Evolutionary conservation across 2,797 vertebrate genomes (phyloP).

Genomic region (Halcyon leucocephala): DNA sequence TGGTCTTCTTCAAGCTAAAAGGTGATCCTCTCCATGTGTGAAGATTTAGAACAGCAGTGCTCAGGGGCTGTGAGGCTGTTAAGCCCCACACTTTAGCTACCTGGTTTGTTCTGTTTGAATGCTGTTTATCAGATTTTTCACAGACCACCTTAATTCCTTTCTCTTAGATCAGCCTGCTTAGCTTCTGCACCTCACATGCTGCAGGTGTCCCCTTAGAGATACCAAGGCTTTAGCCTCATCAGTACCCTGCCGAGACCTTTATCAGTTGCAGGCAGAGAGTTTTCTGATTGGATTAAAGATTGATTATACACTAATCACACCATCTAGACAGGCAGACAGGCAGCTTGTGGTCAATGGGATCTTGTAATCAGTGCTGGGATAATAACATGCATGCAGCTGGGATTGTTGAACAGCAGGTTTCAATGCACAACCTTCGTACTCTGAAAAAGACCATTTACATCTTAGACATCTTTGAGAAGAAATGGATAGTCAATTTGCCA

Average conservation of each 20-base stretch:
- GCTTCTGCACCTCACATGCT: conserved; percentile 59
- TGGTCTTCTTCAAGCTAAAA: neutral
- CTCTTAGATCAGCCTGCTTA: conserved; percentile 60
- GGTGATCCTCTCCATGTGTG: neutral
- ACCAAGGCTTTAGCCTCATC: conserved; percentile 79
- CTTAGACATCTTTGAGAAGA: neutral
- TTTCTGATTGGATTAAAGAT: conserved; percentile 88
- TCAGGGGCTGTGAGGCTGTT: neutral
- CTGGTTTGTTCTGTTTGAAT: neutral
- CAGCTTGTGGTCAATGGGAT: conserved; percentile 83
- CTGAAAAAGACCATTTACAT: conserved; percentile 27
- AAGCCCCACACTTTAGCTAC: neutral
- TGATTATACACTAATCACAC: conserved; percentile 85
- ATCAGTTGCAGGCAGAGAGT: conserved; percentile 78
- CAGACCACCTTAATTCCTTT: conserved; percentile 67
- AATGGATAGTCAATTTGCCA: conserved; percentile 36
- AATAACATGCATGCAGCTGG: conserved; percentile 74
- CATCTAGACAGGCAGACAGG: conserved; percentile 73
- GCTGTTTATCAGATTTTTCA: conserved; percentile 65
- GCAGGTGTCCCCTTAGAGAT: conserved; percentile 76
- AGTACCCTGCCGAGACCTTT: conserved; percentile 84
- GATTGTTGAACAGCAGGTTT: conserved; percentile 63
- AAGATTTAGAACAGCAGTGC: neutral
- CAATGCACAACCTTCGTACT: neutral
- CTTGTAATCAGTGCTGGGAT: conserved; percentile 85